These are phyloP conservation scores for Malthinus seriepunctatus DNA, from an alignment of 2,888 invertebrate species.

Conservation along the genomic window DNA sequence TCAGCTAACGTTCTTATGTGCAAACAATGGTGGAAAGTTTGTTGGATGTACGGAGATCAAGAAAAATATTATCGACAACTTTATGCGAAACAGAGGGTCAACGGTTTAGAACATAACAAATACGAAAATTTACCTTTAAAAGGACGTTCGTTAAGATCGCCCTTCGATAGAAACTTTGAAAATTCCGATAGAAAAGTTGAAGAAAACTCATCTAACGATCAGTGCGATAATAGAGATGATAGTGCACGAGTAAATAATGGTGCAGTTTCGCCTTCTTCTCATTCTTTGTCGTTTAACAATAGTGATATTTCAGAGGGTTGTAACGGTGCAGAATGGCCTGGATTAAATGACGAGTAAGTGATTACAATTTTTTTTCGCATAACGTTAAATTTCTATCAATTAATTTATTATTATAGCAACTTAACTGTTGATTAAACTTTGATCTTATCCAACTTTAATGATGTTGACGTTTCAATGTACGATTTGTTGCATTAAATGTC, in stretches of 20 bases:
- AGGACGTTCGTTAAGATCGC: neutral
- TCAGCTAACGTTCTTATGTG: conserved; percentile 78
- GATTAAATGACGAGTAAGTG: conserved; percentile 21
- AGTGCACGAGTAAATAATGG: neutral
- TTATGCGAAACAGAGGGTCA: conserved; percentile 59
- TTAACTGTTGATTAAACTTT: neutral
- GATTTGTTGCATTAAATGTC: neutral
- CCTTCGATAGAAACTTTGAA: conserved; percentile 21
- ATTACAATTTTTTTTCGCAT: neutral
- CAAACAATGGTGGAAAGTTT: conserved; percentile 89
- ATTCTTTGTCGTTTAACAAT: conserved; percentile 12
- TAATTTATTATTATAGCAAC: no score
- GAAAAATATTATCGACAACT: conserved; percentile 83
- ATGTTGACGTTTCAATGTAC: conserved; percentile 10
- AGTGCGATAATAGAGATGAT: conserved; percentile 2
- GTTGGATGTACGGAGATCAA: conserved; percentile 85
- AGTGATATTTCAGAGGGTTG: conserved; percentile 15
- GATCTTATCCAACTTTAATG: neutral
- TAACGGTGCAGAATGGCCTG: conserved; percentile 16
- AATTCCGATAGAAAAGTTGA: conserved; percentile 5
- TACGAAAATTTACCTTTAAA: conserved; percentile 15
- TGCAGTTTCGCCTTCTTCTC: conserved; percentile 4
- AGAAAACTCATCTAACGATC: neutral
- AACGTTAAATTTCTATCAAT: no score
- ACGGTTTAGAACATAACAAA: conserved; percentile 16